A percentile compares a stretch with the other conserved stretches of the same genome.
Evolutionary conservation across 2,113 vertebrate genomes (phyloP).

Genomic region (Myiozetetes cayanensis): DNA sequence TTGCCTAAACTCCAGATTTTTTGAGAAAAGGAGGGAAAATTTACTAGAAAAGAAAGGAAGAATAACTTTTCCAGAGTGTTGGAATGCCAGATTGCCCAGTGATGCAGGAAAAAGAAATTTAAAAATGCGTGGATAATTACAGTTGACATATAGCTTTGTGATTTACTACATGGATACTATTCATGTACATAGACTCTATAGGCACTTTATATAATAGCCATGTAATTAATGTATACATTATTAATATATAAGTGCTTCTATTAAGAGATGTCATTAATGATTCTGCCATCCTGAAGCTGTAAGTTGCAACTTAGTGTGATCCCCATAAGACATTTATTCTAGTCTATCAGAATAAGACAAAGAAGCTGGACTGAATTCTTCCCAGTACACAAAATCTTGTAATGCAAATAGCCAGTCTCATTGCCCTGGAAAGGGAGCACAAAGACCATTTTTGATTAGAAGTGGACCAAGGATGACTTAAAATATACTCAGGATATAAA

Average conservation of each 20-base stretch:
- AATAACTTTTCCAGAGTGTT: neutral
- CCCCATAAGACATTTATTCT: neutral
- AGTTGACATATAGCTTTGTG: constrained; percentile 50
- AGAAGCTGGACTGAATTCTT: constrained; percentile 12
- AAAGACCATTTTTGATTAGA: neutral
- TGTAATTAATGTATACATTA: constrained; percentile 63
- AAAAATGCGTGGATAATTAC: constrained; percentile 48
- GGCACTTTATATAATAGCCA: constrained; percentile 64
- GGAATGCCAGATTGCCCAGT: neutral
- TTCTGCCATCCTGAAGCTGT: constrained; percentile 13
- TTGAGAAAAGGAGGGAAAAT: neutral
- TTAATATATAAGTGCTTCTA: constrained; percentile 57
- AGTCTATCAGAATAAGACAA: neutral
- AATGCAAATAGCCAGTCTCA: neutral
- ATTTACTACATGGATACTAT: constrained; percentile 42
- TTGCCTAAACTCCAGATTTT: neutral
- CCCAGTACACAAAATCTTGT: neutral
- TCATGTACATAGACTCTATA: constrained; percentile 46
- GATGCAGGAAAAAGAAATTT: neutral
- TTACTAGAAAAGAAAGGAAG: neutral
- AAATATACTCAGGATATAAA: neutral
- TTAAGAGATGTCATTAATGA: constrained; percentile 56
- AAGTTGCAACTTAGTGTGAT: constrained; percentile 1
- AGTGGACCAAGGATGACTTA: neutral
- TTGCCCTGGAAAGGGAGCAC: neutral